Percentiles rank a stretch among this genome's conserved stretches.
phyloP scores from a whole-genome alignment of 2,113 vertebrate genomes.

The Aspiorhynchus laticeps region DNA sequence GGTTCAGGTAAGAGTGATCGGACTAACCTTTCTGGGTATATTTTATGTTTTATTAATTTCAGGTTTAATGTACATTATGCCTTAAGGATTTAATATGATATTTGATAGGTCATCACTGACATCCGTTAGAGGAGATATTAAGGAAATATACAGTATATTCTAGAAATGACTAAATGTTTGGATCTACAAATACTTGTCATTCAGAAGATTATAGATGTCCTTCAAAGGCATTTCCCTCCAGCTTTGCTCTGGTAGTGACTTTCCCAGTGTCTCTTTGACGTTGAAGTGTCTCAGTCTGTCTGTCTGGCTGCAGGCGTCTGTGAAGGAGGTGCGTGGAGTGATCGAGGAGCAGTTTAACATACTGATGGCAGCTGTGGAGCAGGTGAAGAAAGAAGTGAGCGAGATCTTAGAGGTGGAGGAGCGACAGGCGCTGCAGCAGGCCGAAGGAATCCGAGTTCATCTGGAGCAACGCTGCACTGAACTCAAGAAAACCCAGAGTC shows the following conservation, averaged over 20 bases:
- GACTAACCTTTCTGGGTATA: not conserved
- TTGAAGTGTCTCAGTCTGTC: not conserved
- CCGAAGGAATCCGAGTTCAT: slow-evolving; percentile 77
- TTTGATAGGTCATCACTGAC: not conserved
- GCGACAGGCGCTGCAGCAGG: slow-evolving; percentile 74
- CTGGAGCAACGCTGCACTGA: slow-evolving; percentile 75
- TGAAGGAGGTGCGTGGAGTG: slow-evolving; percentile 76
- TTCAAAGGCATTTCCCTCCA: not conserved
- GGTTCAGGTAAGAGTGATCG: not conserved
- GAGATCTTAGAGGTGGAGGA: slow-evolving; percentile 81
- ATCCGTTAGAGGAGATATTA: not conserved
- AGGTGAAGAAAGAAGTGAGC: slow-evolving; percentile 72
- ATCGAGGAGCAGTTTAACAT: slow-evolving; percentile 78
- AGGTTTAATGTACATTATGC: not conserved
- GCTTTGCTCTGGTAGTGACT: not conserved
- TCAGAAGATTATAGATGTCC: not conserved
- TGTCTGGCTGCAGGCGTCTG: slow-evolving; percentile 71
- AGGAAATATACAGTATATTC: no score
- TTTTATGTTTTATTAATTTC: not conserved
- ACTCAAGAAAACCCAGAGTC: slow-evolving; percentile 75
- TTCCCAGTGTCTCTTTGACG: not conserved
- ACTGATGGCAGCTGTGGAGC: slow-evolving; percentile 74
- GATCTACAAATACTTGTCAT: not conserved
- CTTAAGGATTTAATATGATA: not conserved
- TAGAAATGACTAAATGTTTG: not conserved